Evolutionary conservation across 2,797 vertebrate genomes (phyloP), one percentile per base, ranked within the genome.

Genomic region (Tragelaphus oryx): DNA sequence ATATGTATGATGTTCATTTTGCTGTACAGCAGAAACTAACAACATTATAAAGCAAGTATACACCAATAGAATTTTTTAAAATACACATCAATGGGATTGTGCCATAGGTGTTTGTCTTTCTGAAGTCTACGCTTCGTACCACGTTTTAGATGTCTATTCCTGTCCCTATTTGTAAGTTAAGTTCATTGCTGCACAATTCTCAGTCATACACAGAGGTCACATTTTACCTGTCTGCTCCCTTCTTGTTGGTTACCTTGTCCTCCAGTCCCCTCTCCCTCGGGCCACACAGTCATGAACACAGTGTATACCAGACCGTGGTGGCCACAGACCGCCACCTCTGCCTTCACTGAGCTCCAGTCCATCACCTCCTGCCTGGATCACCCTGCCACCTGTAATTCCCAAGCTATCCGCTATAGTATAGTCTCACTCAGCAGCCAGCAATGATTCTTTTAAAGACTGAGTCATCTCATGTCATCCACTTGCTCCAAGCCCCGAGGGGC

Each of bases 21-120:
- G 3, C 37, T 71, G 20, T 6, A 13, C 68, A 71, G 37, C 41
- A 41, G 37, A 71, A 24, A 41, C 20, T 41, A 68, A 24, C n/a
- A 68, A 37, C 37, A 71, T 24, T 71, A 41, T 41, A 71, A 24
- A 71, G 33, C 20, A 71, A 24, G 68, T 71, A 71, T 71, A 41
- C 0, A 0, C 33, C 37, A 41, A 24, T 24, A 41, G 24, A 12
- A 12, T 6, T 13, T 37, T 12, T 85, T 68, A 2, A 22, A 80
- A 87, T 71, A 11, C 60, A 37, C 7, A 24, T 71, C 6, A 68
- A 86, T 65, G 33, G 50, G 76, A 57, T 78, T 59, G 46, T 79
- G 6, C 60, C 87, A 37, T 16, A 44, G 33, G 41, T 60, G 10
- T 48, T 65, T 86, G 24, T 55, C 22, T 80, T 87, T 80, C 68